A percentile compares a stretch with the other conserved stretches of the same genome.
These are phyloP conservation scores for Baronia brevicornis DNA, from an alignment of 2,888 invertebrate genomes.

Conservation along the genomic window DNA sequence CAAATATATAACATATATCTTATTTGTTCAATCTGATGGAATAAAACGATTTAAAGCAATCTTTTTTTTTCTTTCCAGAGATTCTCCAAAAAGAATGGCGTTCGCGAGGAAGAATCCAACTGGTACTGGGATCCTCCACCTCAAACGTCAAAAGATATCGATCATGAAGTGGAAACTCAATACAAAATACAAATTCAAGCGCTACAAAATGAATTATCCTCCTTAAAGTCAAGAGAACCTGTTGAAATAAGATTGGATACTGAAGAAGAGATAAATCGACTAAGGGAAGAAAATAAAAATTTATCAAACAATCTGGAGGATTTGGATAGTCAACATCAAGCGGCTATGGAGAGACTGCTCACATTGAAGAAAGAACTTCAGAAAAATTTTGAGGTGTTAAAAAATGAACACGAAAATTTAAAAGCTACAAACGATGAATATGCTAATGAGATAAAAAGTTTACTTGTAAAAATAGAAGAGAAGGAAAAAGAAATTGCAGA, in stretches of 20 bases:
- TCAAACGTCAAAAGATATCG: constrained; percentile 29
- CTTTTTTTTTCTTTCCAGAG: constrained; percentile 52
- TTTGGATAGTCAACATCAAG: constrained; percentile 82
- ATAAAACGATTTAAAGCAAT: constrained; percentile 7
- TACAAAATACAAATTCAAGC: constrained; percentile 52
- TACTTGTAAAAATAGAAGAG: constrained; percentile 57
- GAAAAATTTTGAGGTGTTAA: constrained; percentile 64
- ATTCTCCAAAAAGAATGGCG: constrained; percentile 56
- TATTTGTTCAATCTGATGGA: no score
- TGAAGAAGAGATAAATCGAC: constrained; percentile 60
- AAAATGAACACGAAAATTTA: constrained; percentile 62
- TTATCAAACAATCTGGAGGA: constrained; percentile 79
- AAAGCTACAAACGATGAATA: constrained; percentile 63
- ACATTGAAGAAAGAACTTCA: constrained; percentile 72
- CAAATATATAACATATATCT: no score
- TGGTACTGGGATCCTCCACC: constrained; percentile 74
- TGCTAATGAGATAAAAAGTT: constrained; percentile 51
- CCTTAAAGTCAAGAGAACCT: constrained; percentile 50
- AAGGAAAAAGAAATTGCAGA: constrained; percentile 56
- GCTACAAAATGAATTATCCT: constrained; percentile 56
- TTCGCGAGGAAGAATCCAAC: constrained; percentile 61
- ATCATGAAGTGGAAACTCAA: constrained; percentile 34
- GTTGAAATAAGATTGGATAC: constrained; percentile 23
- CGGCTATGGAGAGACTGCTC: constrained; percentile 78
- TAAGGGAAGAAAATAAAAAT: constrained; percentile 75